phyloP scores from a whole-genome alignment of 2,888 invertebrate genomes.

The Agapostemon virescens region DNA sequence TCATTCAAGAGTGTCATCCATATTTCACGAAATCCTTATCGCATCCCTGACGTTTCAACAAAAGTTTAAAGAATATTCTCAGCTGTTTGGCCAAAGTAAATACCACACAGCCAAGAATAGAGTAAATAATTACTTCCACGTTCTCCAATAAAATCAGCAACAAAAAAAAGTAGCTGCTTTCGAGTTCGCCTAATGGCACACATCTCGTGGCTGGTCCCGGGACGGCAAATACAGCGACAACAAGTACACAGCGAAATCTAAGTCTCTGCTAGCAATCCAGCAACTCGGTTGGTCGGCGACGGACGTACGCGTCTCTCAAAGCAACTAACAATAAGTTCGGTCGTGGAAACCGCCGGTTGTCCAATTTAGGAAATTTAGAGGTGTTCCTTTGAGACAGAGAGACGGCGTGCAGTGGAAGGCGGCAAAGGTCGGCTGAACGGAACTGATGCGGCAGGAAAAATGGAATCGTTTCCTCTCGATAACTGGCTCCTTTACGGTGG shows the following conservation, averaged over 20 bases:
- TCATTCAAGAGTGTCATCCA: too few species aligned
- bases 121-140: neutral
- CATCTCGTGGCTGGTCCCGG: neutral
- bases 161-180: neutral
- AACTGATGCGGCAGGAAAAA: slow-evolving; percentile 57
- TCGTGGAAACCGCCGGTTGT: slow-evolving; percentile 18
- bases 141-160: neutral
- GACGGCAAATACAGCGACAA: neutral
- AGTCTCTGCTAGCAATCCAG: slow-evolving; percentile 20
- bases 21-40: too few species aligned
- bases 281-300: slow-evolving; percentile 9
- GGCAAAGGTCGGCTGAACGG: slow-evolving; percentile 48
- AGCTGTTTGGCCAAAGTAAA: neutral
- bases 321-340: slow-evolving; percentile 31
- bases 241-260: slow-evolving; percentile 15
- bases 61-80: too few species aligned
- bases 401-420: neutral
- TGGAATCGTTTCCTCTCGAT: slow-evolving; percentile 62
- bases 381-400: slow-evolving; percentile 23
- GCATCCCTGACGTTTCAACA: too few species aligned
- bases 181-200: neutral
- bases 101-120: neutral
- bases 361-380: slow-evolving; percentile 44
- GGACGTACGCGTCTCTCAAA: slow-evolving; percentile 9
- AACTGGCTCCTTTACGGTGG: slow-evolving; percentile 57